Conservation (phyloP, 2,888 invertebrate species). For the Nemotelus nigrinus region DNA sequence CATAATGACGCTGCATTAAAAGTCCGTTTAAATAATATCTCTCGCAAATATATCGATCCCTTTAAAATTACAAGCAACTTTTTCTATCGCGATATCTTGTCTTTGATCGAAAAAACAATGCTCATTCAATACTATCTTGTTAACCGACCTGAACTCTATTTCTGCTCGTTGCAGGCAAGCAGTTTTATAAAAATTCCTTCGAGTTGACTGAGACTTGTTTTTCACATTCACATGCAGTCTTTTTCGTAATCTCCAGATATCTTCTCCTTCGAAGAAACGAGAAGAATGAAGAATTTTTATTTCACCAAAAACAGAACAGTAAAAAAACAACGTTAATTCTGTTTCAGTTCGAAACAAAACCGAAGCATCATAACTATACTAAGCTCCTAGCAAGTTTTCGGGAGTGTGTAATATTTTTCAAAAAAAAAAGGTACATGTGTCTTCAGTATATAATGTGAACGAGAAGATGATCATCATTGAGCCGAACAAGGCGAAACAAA, state of each 20-base stretch:
- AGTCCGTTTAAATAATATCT: too few relatives aligned
- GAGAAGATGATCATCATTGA: slow-evolving; percentile 41
- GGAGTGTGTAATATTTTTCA: slow-evolving; percentile 37
- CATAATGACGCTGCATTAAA: too few relatives aligned
- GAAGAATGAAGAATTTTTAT: slow-evolving; percentile 34
- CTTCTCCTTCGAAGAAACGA: slow-evolving; percentile 4
- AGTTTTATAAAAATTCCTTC: slow-evolving; percentile 20
- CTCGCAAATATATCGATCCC: too few relatives aligned
- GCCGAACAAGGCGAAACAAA: slow-evolving; percentile 2
- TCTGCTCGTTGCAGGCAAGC: too few relatives aligned
- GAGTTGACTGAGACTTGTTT: slow-evolving; percentile 26
- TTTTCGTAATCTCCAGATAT: slow-evolving; percentile 10
- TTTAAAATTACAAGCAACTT: too few relatives aligned
- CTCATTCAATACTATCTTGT: too few relatives aligned
- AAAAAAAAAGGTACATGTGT: slow-evolving; percentile 25
- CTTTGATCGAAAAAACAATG: too few relatives aligned
- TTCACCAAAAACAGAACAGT: background rate
- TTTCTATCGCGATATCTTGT: too few relatives aligned
- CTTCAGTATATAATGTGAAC: background rate
- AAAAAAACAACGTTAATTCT: slow-evolving; percentile 40
- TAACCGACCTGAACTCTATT: too few relatives aligned
- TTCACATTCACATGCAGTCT: slow-evolving; percentile 16
- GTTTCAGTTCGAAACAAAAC: slow-evolving; percentile 40
- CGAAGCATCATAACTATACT: slow-evolving; percentile 35
- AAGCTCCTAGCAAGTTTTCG: slow-evolving; percentile 42